Evolutionary conservation across 1,140 invertebrate genomes (phyloP).

Genomic region (Chironomus tepperi): DNA sequence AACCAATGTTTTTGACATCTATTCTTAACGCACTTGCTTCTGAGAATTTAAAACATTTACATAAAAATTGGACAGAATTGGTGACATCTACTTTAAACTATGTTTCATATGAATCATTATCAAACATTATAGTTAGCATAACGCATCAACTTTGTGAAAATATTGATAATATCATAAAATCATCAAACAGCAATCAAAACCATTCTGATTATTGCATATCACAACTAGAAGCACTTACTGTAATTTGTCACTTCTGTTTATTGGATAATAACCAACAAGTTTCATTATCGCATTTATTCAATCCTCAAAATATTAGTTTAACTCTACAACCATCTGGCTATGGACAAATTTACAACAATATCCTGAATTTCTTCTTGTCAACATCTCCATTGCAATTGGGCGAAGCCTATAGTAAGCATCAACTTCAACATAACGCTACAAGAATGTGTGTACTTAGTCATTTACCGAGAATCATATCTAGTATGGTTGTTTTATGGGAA

Average conservation of each 20-base stretch:
- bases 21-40: conserved; percentile 63
- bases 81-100: conserved; percentile 60
- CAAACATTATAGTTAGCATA: conserved; percentile 65
- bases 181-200: conserved; percentile 35
- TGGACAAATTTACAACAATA: conserved; percentile 68
- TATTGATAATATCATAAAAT: conserved; percentile 51
- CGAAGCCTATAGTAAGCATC: conserved; percentile 28
- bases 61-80: conserved; percentile 72
- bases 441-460: conserved; percentile 66
- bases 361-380: conserved; percentile 68
- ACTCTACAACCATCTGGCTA: conserved; percentile 48
- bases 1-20: conserved; percentile 78
- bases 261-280: conserved; percentile 60
- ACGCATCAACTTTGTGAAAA: conserved; percentile 78
- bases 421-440: conserved; percentile 44
- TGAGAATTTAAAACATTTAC: conserved; percentile 57
- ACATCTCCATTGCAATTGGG: conserved; percentile 42
- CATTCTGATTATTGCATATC: conserved; percentile 75
- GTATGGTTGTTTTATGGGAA: conserved; percentile 72
- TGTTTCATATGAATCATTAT: conserved; percentile 65
- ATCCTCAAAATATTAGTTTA: conserved; percentile 42
- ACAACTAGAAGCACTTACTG: conserved; percentile 72
- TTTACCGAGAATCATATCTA: conserved; percentile 72
- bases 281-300: conserved; percentile 50
- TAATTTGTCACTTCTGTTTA: conserved; percentile 77